Evolutionary conservation across 2,797 vertebrate genomes (phyloP).

Genomic region (Neosilurus mollespiculum): DNA sequence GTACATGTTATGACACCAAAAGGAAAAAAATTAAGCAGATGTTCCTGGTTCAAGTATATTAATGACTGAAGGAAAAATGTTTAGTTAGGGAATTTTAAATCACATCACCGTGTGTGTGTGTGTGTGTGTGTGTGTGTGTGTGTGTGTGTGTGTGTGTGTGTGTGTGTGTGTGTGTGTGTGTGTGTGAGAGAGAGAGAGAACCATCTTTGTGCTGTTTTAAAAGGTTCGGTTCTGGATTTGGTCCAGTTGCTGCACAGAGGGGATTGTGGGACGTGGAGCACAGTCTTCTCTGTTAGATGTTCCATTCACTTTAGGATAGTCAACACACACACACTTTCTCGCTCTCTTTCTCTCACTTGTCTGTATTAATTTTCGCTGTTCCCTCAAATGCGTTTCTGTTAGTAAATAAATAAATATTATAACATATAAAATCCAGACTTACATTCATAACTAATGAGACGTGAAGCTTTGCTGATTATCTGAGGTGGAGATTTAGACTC

Average conservation of each 20-base stretch:
- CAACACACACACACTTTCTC: neutral
- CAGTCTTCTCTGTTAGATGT: slow-evolving; percentile 15
- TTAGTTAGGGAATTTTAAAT: neutral
- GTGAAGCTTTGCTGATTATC: neutral
- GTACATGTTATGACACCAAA: neutral
- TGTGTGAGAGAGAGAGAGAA: neutral
- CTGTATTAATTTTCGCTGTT: neutral
- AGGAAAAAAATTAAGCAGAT: neutral
- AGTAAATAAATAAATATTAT: neutral
- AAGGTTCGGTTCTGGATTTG: slow-evolving; percentile 28
- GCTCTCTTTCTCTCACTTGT: neutral
- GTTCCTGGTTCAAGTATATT: neutral
- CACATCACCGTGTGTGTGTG: neutral
- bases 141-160: neutral
- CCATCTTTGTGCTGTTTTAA: neutral
- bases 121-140: neutral
- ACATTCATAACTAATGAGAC: neutral
- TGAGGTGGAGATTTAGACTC: neutral
- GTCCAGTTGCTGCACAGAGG: slow-evolving; percentile 36
- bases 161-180: neutral
- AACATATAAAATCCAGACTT: neutral
- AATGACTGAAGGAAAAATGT: neutral
- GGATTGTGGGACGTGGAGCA: slow-evolving; percentile 9
- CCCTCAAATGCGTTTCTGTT: neutral
- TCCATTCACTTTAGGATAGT: neutral